Conservation (phyloP, 2,113 vertebrate genomes). For the Strigops habroptila region DNA sequence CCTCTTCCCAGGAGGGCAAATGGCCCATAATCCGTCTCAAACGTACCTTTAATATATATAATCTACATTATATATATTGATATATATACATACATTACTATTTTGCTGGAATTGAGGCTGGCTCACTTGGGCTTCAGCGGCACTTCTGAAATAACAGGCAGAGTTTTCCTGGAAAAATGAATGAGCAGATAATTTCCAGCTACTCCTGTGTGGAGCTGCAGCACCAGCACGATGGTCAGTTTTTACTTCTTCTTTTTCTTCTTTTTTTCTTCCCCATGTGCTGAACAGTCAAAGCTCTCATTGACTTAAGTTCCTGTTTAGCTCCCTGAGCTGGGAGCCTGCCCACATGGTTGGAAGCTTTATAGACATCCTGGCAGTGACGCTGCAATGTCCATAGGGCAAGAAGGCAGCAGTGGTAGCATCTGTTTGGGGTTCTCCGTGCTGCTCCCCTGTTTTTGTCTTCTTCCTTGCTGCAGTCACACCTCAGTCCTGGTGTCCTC, state of each 20-base stretch:
- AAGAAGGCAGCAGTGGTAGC: background rate
- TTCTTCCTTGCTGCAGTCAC: background rate
- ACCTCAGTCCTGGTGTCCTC: background rate
- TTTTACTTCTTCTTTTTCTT: background rate
- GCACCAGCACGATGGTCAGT: background rate
- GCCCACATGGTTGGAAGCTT: accelerated
- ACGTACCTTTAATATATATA: background rate
- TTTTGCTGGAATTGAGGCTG: background rate
- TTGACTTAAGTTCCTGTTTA: background rate
- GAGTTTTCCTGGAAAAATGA: background rate
- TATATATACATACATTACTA: background rate
- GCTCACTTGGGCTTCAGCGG: background rate
- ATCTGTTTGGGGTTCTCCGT: background rate
- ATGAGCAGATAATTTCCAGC: background rate
- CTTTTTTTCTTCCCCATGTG: accelerated
- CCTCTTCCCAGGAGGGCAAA: too few species aligned
- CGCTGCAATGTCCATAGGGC: background rate
- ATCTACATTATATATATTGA: background rate
- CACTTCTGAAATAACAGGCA: background rate
- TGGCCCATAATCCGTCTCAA: background rate
- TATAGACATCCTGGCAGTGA: background rate
- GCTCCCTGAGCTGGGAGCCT: background rate
- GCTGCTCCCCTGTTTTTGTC: background rate
- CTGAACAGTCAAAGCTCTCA: background rate
- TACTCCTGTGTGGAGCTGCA: background rate